Evolutionary conservation across 1,140 invertebrate species (phyloP).

Genomic region (Heliconius eleuchia): DNA sequence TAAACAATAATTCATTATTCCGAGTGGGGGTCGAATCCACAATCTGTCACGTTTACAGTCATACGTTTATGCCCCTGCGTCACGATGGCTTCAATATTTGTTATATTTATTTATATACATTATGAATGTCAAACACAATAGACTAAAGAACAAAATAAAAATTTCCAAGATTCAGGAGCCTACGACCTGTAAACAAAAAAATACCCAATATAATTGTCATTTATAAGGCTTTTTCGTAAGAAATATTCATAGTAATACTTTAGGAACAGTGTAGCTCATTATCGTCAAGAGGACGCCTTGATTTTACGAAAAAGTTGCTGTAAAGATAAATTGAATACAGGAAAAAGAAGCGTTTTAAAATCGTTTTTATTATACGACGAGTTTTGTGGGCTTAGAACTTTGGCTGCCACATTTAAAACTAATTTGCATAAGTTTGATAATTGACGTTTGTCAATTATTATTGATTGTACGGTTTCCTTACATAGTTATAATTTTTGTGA

Average conservation of each 20-base stretch:
- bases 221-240: neutral
- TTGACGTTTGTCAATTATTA: no score
- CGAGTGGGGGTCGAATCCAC: no score
- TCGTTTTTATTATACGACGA: neutral
- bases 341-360: neutral
- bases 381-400: neutral
- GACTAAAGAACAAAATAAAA: neutral
- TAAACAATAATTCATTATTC: no score
- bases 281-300: neutral
- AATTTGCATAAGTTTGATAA: neutral
- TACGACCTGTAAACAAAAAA: neutral
- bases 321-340: conserved; percentile 1
- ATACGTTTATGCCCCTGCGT: no score
- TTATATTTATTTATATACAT: no score
- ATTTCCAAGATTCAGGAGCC: neutral
- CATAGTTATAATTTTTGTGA: neutral
- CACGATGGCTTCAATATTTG: no score
- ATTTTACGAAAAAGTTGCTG: neutral
- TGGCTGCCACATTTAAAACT: neutral
- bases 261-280: conserved; percentile 8
- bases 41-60: no score
- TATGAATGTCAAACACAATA: neutral
- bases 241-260: neutral
- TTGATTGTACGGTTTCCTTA: neutral
- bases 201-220: neutral